Conservation (phyloP, 2,888 invertebrate species). For the Volucella bombylans region DNA sequence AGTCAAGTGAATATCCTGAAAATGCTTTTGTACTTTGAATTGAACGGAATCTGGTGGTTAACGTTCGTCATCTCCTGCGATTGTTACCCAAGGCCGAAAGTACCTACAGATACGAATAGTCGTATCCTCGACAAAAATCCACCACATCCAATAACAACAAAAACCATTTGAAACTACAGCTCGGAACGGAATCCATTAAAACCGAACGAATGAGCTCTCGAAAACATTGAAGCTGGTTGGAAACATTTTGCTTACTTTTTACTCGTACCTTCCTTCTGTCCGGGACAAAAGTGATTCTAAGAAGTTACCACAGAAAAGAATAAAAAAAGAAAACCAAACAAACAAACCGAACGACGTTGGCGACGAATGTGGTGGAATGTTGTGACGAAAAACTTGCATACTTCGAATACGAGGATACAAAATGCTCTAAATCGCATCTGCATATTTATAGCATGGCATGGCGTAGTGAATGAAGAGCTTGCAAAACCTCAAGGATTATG, state of each 20-base stretch:
- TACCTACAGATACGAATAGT: neutral
- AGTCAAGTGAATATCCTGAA: slow-evolving; percentile 73
- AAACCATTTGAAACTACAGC: slow-evolving; percentile 23
- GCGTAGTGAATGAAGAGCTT: slow-evolving; percentile 45
- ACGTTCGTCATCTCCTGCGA: slow-evolving; percentile 43
- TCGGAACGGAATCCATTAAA: slow-evolving; percentile 46
- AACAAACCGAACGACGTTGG: neutral
- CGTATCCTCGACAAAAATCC: neutral
- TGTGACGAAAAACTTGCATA: slow-evolving; percentile 29
- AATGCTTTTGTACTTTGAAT: slow-evolving; percentile 65
- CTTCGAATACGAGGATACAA: slow-evolving; percentile 14
- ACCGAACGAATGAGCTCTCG: slow-evolving; percentile 52
- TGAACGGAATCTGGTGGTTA: slow-evolving; percentile 34
- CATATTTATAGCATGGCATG: neutral
- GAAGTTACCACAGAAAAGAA: no score
- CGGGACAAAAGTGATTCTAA: slow-evolving; percentile 15
- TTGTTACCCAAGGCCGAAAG: slow-evolving; percentile 29
- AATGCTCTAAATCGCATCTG: slow-evolving; percentile 27
- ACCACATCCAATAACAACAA: neutral
- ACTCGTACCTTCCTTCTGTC: slow-evolving; percentile 28
- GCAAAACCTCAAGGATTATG: slow-evolving; percentile 68
- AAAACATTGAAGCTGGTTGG: slow-evolving; percentile 49
- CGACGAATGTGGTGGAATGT: neutral
- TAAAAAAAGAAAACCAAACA: no score
- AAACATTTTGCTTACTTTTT: slow-evolving; percentile 52